Percentiles rank a stretch among this genome's conserved stretches.
These are phyloP conservation scores for Ladona fulva DNA, from an alignment of 1,140 invertebrate species.

Conservation along the genomic window DNA sequence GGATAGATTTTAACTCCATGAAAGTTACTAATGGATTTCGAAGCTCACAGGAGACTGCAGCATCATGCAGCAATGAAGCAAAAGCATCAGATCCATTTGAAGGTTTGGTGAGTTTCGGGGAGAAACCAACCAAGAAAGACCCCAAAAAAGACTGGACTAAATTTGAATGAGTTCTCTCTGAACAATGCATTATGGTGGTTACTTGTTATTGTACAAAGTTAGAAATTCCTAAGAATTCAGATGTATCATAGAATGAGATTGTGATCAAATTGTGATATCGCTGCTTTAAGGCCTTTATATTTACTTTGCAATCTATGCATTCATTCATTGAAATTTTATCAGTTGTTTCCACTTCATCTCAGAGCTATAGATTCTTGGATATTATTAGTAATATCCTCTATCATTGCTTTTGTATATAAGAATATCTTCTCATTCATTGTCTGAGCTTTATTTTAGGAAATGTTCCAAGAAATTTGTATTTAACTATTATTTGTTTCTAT, in stretches of 20 bases:
- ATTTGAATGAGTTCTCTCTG: not conserved
- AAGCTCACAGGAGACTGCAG: not conserved
- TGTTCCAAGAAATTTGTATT: not conserved
- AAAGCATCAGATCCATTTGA: not conserved
- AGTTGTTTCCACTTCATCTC: too few species aligned
- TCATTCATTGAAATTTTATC: not conserved
- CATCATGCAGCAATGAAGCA: not conserved
- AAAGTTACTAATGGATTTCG: not conserved
- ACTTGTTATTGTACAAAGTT: not conserved
- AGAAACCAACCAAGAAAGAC: not conserved
- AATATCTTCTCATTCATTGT: not conserved
- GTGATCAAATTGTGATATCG: constrained; percentile 5
- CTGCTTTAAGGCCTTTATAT: not conserved
- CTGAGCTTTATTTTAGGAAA: not conserved
- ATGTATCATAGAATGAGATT: not conserved
- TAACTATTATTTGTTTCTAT: not conserved
- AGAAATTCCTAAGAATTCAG: not conserved
- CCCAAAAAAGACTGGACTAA: not conserved
- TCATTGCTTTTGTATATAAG: not conserved
- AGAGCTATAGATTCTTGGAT: too few species aligned
- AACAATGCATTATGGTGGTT: not conserved
- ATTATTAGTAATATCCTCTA: too few species aligned
- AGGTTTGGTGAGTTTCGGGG: not conserved
- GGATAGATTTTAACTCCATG: not conserved
- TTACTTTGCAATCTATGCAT: not conserved